A percentile compares a stretch with the other conserved stretches of the same genome.
These are phyloP conservation scores for Urocitellus parryii DNA, from an alignment of 2,113 vertebrate species.

Conservation along the genomic window DNA sequence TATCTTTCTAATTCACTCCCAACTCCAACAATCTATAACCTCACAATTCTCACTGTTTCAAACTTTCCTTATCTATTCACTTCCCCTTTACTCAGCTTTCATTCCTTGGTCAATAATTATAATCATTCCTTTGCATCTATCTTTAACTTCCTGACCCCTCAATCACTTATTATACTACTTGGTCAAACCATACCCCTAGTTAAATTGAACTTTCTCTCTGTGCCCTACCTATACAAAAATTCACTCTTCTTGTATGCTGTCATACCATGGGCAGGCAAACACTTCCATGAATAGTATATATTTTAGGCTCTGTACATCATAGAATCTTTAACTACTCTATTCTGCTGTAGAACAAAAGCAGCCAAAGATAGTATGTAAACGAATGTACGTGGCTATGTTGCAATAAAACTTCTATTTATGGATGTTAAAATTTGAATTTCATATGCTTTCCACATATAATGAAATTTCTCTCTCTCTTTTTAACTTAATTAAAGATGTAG, in stretches of 20 bases:
- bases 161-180: not conserved
- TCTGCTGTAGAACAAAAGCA: slow-evolving; percentile 35
- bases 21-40: not conserved
- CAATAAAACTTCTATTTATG: not conserved
- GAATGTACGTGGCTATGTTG: too few species aligned
- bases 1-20: not conserved
- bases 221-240: not conserved
- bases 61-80: not conserved
- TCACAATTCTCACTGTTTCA: not conserved
- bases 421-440: slow-evolving; percentile 10
- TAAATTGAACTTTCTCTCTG: slow-evolving; percentile 2
- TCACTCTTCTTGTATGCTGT: not conserved
- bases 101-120: not conserved
- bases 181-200: not conserved
- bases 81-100: not conserved
- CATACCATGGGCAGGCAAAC: not conserved
- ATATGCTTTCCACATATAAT: not conserved
- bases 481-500: not conserved
- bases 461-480: not conserved
- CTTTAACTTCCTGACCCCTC: not conserved
- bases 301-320: not conserved
- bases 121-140: not conserved
- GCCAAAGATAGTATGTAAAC: not conserved
- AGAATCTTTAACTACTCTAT: not conserved
- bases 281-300: not conserved